Evolutionary conservation across 2,888 invertebrate genomes (phyloP), one percentile per base, ranked within the genome.

Genomic region (Tetramorium bicarinatum): DNA sequence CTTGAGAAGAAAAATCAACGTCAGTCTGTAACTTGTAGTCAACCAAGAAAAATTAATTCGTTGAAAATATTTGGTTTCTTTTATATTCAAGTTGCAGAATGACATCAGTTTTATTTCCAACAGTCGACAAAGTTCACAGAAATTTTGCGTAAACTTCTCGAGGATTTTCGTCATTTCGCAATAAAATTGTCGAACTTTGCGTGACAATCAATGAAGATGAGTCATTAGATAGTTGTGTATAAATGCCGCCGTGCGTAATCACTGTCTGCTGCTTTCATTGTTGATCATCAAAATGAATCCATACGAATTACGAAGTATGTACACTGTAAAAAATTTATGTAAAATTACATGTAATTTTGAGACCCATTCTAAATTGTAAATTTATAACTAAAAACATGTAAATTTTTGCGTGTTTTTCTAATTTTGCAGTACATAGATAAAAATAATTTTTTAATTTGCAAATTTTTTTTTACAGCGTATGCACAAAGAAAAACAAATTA

Each of bases 161-260:
- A 18, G 38, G 44, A 54, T n/a, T 66, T 62, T 54, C 29, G 29
- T 77, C 54, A 41, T 18, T 15, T 29, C 2, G 18, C 52, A 54
- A 67, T 2, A 44, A 54, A 44, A 44, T 49, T 66, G 13, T 44
- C 21, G 47, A 62, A 21, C 25, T 75, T 61, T 29, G 18, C 9
- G n/a, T 9, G n/a, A 9, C 7, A 34, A 66, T 67, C 67, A 54
- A 67, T 77, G n/a, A 29, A 56, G 15, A 2, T 67, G 67, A 77
- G 29, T 77, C 67, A 41, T 29, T 44, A 29, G 54, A 66, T 44
- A 29, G 54, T 52, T 76, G 21, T 18, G 3, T 66, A 3, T 29
- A 59, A 74, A 38, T 34, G 13, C 11, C 52, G 13, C 29, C 18
- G 41, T 44, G 21, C 21, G 18, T 52, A 41, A 56, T 74, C 6